phyloP scores from a whole-genome alignment of 2,888 invertebrate genomes.

The Cheilosia soror region DNA sequence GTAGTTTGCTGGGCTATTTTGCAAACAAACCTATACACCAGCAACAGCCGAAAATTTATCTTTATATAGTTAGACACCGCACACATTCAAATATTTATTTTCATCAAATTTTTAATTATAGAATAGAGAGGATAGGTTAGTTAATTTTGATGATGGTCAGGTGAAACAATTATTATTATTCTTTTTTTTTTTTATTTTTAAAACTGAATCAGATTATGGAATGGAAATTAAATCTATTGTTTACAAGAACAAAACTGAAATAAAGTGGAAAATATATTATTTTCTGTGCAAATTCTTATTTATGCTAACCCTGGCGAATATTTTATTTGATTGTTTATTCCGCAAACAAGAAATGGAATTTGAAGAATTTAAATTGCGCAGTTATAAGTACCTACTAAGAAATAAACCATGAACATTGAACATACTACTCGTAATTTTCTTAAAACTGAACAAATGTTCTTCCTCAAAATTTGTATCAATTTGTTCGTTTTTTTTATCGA shows the following conservation, averaged over 20 bases:
- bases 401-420: background rate
- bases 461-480: too few relatives aligned
- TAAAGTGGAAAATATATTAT: constrained; percentile 9
- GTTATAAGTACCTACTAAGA: background rate
- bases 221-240: constrained; percentile 11
- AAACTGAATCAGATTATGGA: constrained; percentile 19
- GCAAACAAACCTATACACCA: background rate
- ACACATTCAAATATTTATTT: constrained; percentile 15
- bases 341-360: constrained; percentile 10
- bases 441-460: too few relatives aligned
- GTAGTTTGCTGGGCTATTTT: background rate
- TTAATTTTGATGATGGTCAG: constrained; percentile 45
- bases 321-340: constrained; percentile 11
- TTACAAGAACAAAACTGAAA: constrained; percentile 12
- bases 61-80: background rate
- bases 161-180: constrained; percentile 26
- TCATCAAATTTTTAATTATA: constrained; percentile 35
- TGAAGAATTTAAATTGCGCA: constrained; percentile 11
- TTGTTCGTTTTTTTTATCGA: too few relatives aligned
- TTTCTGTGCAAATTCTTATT: background rate
- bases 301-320: constrained; percentile 2
- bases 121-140: constrained; percentile 41
- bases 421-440: too few relatives aligned
- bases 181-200: background rate
- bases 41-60: constrained; percentile 3